Evolutionary conservation across 2,797 vertebrate species (phyloP).

Genomic region (Phoeniculus purpureus): DNA sequence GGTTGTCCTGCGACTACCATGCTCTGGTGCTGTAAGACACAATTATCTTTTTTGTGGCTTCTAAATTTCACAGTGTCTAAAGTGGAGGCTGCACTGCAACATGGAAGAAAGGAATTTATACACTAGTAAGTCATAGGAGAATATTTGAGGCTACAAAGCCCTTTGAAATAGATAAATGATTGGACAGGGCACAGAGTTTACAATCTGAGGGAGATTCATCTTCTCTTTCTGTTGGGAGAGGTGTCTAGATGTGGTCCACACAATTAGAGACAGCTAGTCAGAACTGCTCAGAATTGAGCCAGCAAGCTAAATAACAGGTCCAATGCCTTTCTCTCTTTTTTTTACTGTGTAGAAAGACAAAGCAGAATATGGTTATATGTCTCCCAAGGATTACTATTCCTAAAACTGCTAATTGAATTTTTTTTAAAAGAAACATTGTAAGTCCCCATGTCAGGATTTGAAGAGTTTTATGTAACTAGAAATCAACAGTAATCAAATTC

Average conservation of each 20-base stretch:
- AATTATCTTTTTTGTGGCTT: neutral
- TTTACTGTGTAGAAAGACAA: neutral
- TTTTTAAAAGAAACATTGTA: neutral
- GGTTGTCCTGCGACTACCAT: neutral
- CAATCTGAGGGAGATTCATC: neutral
- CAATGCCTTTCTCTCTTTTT: neutral
- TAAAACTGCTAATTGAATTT: neutral
- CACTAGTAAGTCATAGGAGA: neutral
- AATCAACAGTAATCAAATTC: neutral
- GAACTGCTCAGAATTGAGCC: neutral
- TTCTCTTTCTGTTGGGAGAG: neutral
- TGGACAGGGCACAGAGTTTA: neutral
- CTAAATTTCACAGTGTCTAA: neutral
- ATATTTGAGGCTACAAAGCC: neutral
- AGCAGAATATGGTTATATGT: neutral
- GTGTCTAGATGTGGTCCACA: accelerated
- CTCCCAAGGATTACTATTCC: neutral
- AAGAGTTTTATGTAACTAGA: neutral
- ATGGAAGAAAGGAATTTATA: neutral
- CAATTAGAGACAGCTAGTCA: neutral
- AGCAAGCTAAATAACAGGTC: neutral
- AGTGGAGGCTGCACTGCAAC: neutral
- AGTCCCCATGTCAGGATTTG: neutral
- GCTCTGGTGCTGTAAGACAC: neutral
- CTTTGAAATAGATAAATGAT: neutral